Evolutionary conservation across 2,113 vertebrate species (phyloP), one percentile per base, ranked within the genome.

Genomic region (Antechinus flavipes): DNA sequence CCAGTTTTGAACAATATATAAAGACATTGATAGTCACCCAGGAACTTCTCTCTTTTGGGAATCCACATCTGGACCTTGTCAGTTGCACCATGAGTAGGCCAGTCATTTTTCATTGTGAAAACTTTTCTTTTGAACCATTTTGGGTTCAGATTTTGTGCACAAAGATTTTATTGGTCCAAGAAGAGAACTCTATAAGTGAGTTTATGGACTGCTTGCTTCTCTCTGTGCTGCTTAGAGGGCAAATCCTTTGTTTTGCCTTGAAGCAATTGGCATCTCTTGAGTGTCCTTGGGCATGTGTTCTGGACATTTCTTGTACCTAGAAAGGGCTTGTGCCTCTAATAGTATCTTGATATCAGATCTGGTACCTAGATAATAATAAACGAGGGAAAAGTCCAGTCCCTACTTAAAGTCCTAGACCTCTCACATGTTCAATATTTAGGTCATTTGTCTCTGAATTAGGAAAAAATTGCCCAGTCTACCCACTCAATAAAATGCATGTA

Each of bases 401-500:
- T n/a, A 54, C 76, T 55, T 56, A 91, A 61, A 92, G 56, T 46
- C 55, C 49, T 95, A 93, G 93, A 93, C 94, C 54, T 97, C 94
- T 89, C 92, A 92, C 50, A 93, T 46, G 90, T 56, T 93, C 93
- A 93, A 50, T 94, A 95, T 97, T 97, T 97, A 98, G 93, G 92
- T 97, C 96, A 96, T 95, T 98, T 97, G 55, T 97, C 91, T 97
- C 90, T 97, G 92, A 97, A 97, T 94, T 95, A 35, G 27, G 91
- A 58, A 93, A 91, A 90, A 94, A 91, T 42, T 89, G 47, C 55
- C 54, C 91, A 96, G 95, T 47, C 95, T 97, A 96, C 94, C 91
- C 54, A 96, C 95, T 97, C 97, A 97, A 97, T 93, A 96, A 97
- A 96, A 93, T 96, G 90, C 96, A 91, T 98, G 89, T 97, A 92